These are phyloP conservation scores for Semnornis frantzii DNA, from an alignment of 2,113 vertebrate genomes.

Conservation along the genomic window DNA sequence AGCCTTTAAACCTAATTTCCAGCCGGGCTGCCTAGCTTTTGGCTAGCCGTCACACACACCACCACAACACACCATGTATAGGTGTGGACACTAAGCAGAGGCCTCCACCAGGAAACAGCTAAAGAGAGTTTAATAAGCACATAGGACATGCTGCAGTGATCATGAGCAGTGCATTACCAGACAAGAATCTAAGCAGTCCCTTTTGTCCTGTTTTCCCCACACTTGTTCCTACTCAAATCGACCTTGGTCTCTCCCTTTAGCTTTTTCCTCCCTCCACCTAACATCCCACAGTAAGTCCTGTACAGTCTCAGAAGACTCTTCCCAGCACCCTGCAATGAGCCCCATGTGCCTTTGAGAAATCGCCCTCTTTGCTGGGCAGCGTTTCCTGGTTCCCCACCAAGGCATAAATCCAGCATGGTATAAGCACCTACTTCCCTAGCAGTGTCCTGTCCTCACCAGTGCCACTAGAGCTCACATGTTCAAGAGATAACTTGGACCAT, in stretches of 20 bases:
- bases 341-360: background rate
- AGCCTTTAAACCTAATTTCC: background rate
- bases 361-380: background rate
- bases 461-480: background rate
- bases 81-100: background rate
- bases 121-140: background rate
- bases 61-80: no score
- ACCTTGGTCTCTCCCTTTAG: background rate
- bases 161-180: background rate
- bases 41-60: background rate
- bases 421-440: background rate
- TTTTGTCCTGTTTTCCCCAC: background rate
- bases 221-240: background rate
- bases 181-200: background rate
- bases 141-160: rapidly evolving
- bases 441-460: background rate
- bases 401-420: no score
- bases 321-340: background rate
- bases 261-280: background rate
- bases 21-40: background rate
- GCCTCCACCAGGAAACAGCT: background rate
- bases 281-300: background rate
- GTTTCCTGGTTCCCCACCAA: background rate
- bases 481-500: background rate
- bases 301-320: background rate